These are phyloP conservation scores for Drosophila pseudoananassae DNA, from an alignment of 1,140 invertebrate genomes.

Conservation along the genomic window DNA sequence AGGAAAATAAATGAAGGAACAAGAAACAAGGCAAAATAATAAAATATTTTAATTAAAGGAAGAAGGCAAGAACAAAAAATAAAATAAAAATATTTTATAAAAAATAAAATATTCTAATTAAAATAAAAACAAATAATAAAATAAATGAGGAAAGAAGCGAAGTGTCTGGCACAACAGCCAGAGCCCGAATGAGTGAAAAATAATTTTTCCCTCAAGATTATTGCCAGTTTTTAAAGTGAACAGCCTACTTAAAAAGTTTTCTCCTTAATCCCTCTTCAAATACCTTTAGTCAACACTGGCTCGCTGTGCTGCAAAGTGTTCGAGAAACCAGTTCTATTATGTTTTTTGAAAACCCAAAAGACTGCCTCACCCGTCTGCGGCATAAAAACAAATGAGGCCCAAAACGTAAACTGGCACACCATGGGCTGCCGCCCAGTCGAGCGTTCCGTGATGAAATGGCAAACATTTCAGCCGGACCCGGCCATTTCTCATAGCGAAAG, in stretches of 20 bases:
- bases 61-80: too few species aligned
- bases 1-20: too few species aligned
- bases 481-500: constrained; percentile 68
- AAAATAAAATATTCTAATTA: not conserved
- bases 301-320: not conserved
- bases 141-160: not conserved
- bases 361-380: constrained; percentile 5
- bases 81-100: too few species aligned
- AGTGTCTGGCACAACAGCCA: not conserved
- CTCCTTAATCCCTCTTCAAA: not conserved
- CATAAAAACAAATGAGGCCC: constrained; percentile 61
- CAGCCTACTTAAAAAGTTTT: not conserved
- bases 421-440: constrained; percentile 44
- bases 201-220: not conserved
- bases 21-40: too few species aligned
- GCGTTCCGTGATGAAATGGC: constrained; percentile 69
- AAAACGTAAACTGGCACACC: constrained; percentile 49
- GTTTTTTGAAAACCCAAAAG: not conserved
- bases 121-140: not conserved
- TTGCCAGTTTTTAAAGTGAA: not conserved
- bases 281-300: not conserved
- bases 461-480: constrained; percentile 43
- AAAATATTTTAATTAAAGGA: too few species aligned
- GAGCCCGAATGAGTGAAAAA: not conserved
- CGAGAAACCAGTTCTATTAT: not conserved